These are phyloP conservation scores for Etheostoma nigrum DNA, from an alignment of 2,797 vertebrate genomes.

Conservation along the genomic window DNA sequence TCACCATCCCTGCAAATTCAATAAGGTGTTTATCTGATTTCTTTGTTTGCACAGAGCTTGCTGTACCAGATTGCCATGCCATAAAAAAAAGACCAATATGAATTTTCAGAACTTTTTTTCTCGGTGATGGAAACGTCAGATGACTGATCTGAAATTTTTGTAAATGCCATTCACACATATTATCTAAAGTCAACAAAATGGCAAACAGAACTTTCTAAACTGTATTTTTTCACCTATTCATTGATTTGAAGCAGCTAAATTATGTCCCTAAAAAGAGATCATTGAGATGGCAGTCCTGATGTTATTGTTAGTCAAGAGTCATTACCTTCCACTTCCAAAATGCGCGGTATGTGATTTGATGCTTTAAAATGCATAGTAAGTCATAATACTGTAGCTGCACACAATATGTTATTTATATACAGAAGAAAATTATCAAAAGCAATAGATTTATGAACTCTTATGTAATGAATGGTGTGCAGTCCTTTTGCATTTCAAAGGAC, in stretches of 20 bases:
- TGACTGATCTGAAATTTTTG: constrained; percentile 46
- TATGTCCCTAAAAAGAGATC: constrained; percentile 20
- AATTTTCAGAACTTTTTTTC: constrained; percentile 42
- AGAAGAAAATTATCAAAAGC: constrained; percentile 11
- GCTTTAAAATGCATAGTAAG: constrained; percentile 1
- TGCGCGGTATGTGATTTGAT: neutral
- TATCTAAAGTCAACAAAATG: constrained; percentile 6
- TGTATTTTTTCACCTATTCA: neutral
- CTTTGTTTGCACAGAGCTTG: constrained; percentile 30
- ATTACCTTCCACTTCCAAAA: neutral
- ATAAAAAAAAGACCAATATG: constrained; percentile 36
- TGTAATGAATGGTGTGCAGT: constrained; percentile 10
- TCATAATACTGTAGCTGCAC: neutral
- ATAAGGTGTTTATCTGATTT: constrained; percentile 67
- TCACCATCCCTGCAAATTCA: constrained; percentile 48
- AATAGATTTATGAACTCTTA: constrained; percentile 2
- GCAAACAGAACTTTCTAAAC: constrained; percentile 23
- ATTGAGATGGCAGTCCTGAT: constrained; percentile 26
- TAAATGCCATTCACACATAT: constrained; percentile 12
- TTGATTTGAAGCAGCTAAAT: constrained; percentile 36
- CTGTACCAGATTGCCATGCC: constrained; percentile 41
- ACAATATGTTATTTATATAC: neutral
- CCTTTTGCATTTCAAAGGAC: constrained; percentile 23
- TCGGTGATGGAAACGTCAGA: constrained; percentile 36
- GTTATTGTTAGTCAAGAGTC: neutral